A percentile compares a stretch with the other conserved stretches of the same genome.
These are phyloP conservation scores for Nyctereutes procyonoides DNA, from an alignment of 2,113 vertebrate genomes.

Conservation along the genomic window DNA sequence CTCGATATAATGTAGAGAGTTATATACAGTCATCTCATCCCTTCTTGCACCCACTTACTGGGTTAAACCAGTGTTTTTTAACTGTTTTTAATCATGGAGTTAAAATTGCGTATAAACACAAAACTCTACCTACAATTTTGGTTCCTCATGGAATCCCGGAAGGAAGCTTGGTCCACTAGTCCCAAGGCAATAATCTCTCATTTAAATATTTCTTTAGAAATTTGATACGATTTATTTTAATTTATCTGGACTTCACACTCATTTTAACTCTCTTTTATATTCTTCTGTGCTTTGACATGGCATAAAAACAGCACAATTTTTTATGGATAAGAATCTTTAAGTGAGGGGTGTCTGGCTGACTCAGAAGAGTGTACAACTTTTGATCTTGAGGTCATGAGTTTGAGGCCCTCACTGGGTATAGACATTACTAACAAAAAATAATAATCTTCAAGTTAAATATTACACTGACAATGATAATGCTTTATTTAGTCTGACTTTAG, in stretches of 20 bases:
- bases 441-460: slow-evolving; percentile 37
- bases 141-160: not conserved
- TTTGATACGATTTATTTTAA: not conserved
- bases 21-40: not conserved
- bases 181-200: slow-evolving; percentile 26
- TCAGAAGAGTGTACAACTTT: not conserved
- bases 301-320: slow-evolving; percentile 27
- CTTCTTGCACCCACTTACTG: not conserved
- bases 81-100: not conserved
- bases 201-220: slow-evolving; percentile 61
- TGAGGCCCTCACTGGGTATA: not conserved
- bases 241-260: not conserved
- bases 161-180: slow-evolving; percentile 10
- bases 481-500: slow-evolving; percentile 48
- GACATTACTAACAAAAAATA: not conserved
- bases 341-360: not conserved
- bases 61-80: slow-evolving; percentile 23
- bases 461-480: slow-evolving; percentile 74
- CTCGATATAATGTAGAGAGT: not conserved
- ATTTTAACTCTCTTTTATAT: not conserved
- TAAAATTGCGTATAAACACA: not conserved
- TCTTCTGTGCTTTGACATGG: not conserved
- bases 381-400: not conserved
- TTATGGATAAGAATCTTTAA: not conserved
- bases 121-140: not conserved